phyloP scores from a whole-genome alignment of 2,797 vertebrate genomes.

The Cercopithecus diana region DNA sequence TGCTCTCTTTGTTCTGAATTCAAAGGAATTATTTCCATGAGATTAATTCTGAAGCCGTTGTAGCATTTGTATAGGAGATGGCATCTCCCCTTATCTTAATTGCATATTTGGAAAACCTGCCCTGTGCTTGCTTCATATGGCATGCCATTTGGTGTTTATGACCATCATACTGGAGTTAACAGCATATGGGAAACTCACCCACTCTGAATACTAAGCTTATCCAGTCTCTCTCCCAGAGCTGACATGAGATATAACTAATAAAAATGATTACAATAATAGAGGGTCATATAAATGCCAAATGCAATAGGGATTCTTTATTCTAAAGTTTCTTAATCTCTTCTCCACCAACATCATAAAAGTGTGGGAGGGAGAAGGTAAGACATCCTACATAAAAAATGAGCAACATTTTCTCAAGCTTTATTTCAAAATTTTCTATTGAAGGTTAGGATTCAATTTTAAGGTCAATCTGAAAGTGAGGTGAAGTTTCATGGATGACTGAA shows the following conservation, averaged over 20 bases:
- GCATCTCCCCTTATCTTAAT: conserved; percentile 82
- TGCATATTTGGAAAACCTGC: conserved; percentile 80
- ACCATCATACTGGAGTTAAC: conserved; percentile 50
- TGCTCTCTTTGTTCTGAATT: conserved; percentile 59
- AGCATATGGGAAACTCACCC: conserved; percentile 57
- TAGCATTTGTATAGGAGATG: conserved; percentile 66
- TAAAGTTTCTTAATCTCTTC: conserved; percentile 65
- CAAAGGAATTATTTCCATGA: conserved; percentile 35
- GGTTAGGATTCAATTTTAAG: conserved; percentile 59
- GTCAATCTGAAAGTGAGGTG: conserved; percentile 46
- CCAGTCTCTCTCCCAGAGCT: conserved; percentile 1
- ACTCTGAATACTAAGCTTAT: conserved; percentile 66
- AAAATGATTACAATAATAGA: conserved; percentile 70
- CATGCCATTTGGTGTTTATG: conserved; percentile 84
- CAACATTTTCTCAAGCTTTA: conserved; percentile 37
- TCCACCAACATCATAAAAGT: conserved; percentile 70
- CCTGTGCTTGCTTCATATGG: conserved; percentile 79
- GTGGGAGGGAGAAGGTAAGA: conserved; percentile 46
- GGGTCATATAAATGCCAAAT: conserved; percentile 68
- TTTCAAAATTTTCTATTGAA: conserved; percentile 49
- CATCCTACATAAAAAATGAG: conserved; percentile 29
- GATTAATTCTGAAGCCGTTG: conserved; percentile 62
- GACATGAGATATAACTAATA: conserved; percentile 64
- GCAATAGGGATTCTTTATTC: conserved; percentile 58
- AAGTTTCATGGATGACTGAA: conserved; percentile 59